Evolutionary conservation across 2,113 vertebrate genomes (phyloP), one percentile per base, ranked within the genome.

Genomic region (Pelvicachromis taeniatus): DNA sequence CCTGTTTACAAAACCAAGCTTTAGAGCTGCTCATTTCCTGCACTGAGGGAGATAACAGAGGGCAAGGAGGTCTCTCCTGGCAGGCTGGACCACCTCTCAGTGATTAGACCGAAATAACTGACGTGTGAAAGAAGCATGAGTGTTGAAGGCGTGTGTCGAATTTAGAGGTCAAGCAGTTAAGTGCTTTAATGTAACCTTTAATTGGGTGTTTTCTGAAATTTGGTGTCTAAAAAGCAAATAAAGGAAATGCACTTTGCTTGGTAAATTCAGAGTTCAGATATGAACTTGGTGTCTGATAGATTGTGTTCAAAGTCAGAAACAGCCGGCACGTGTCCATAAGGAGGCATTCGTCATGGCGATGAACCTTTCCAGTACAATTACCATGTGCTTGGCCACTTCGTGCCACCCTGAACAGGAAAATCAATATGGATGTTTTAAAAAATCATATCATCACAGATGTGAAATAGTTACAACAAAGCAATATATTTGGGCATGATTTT

Each of bases 21-120:
- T 82, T 16, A 38, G 81, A 80, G 59, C 73, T 26, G 73, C 54
- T 84, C 40, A 75, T 87, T 91, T 88, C 89, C 84, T 75, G 14
- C 12, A 9, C 11, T 0, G 45, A 12, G 78, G 63, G 12, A 80
- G 90, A 87, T 88, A 93, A 82, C 48, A 4, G 45, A 52, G 70
- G 42, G 40, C 3, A 80, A 84, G 82, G 84, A 85, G 70, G 70
- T 75, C 68, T 42, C 16, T 50, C 42, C 40, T 50, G 70, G 77
- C 19, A 54, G 56, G 58, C 16, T 38, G 56, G 40, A 61, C 48
- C 40, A 2, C 14, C 80, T 61, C 11, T 50, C 10, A 63, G 78
- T 88, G 89, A 92, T 92, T 73, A 91, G 78, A 79, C 38, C 16
- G 31, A 38, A 85, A 53, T 89, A 83, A 53, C 63, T 81, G 59